Percentiles rank a stretch among this genome's conserved stretches.
Evolutionary conservation across 2,888 invertebrate species (phyloP).

Genomic region (Diarsia brunnea): DNA sequence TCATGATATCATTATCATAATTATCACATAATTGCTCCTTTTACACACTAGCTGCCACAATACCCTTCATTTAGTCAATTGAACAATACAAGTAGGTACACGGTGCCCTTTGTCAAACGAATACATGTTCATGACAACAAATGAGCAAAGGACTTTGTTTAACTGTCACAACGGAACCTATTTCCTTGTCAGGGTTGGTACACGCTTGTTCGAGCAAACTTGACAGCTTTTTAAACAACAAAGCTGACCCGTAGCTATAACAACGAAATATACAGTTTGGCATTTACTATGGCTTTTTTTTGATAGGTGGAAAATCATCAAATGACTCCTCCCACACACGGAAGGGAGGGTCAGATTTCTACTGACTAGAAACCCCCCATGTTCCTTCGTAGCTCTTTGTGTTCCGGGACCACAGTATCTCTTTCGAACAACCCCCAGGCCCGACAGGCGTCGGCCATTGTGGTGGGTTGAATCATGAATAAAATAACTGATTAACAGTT

Average conservation of each 20-base stretch:
- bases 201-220: background rate
- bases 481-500: too few relatives aligned
- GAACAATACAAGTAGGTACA: background rate
- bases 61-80: background rate
- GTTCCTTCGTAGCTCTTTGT: too few relatives aligned
- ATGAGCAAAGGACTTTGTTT: background rate
- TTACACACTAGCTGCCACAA: slow-evolving; percentile 1
- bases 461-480: too few relatives aligned
- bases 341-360: too few relatives aligned
- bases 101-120: slow-evolving; percentile 3
- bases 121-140: slow-evolving; percentile 17
- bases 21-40: background rate
- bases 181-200: background rate
- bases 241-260: background rate
- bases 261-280: too few relatives aligned
- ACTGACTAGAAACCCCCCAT: too few relatives aligned
- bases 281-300: too few relatives aligned
- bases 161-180: background rate
- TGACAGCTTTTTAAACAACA: background rate
- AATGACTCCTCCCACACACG: too few relatives aligned
- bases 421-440: too few relatives aligned
- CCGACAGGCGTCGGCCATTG: too few relatives aligned
- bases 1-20: background rate
- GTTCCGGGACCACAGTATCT: too few relatives aligned
- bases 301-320: too few relatives aligned